Evolutionary conservation across 2,113 vertebrate genomes (phyloP).

Genomic region (Prietella phreatophila): DNA sequence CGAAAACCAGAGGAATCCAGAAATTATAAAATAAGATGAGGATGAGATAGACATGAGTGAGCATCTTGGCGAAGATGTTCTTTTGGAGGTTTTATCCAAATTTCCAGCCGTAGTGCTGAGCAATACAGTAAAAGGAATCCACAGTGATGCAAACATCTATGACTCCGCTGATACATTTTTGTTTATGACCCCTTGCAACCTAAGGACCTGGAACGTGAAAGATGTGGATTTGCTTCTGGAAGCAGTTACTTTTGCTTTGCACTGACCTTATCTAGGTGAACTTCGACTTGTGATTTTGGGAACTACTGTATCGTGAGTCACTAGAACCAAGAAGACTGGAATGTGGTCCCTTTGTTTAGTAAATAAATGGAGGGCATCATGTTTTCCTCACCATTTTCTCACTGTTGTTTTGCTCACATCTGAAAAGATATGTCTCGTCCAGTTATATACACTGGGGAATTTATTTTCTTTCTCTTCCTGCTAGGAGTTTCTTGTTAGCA

Average conservation of each 20-base stretch:
- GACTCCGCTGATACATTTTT: not conserved
- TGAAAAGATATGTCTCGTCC: not conserved
- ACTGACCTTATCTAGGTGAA: not conserved
- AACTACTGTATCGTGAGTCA: not conserved
- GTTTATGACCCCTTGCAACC: not conserved
- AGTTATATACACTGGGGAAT: not conserved
- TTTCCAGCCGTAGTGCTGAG: not conserved
- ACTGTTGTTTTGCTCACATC: not conserved
- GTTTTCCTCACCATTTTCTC: not conserved
- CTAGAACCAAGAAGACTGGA: not conserved
- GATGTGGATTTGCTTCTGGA: not conserved
- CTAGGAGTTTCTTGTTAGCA: not conserved
- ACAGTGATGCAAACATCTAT: not conserved
- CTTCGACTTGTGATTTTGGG: not conserved
- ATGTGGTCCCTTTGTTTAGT: not conserved
- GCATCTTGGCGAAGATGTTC: not conserved
- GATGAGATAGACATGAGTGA: not conserved
- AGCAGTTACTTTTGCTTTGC: not conserved
- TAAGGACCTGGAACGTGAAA: not conserved
- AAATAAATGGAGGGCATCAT: not conserved
- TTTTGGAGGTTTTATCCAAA: not conserved
- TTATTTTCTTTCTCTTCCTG: not conserved
- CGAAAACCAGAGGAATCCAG: slow-evolving; percentile 15
- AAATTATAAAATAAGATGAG: not conserved
- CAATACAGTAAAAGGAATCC: not conserved